Evolutionary conservation across 2,113 vertebrate species (phyloP), one percentile per base, ranked within the genome.

Genomic region (Ptyas mucosa): DNA sequence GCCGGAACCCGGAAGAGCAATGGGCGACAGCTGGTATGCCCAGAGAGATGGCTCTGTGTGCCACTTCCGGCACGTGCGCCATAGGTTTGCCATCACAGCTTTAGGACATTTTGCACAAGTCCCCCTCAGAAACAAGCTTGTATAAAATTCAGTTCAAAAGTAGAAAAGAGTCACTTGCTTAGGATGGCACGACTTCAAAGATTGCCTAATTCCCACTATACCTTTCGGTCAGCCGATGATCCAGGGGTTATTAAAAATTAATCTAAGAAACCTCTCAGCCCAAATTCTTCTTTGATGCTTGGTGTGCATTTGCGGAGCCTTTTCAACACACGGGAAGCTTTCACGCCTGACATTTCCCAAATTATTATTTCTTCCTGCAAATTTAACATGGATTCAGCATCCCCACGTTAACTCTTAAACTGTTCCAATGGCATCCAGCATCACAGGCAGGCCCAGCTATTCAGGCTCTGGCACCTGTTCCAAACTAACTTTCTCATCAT

Each of bases 401-500:
- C 8, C 29, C 18, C 52, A 18, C 34, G 8, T 88, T 88, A 88
- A 88, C 6, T 14, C 61, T 57, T 53, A 64, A 61, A 86, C 3
- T 3, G 1, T 39, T n/a, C 29, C 34, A 89, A 5, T 1, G 5
- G 21, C 1, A n/a, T 92, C 0, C 0, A 43, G 88, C 85, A 24
- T 23, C 15, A 0, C 1, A 1, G 0, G 29, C 49, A 18, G 81
- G 29, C 0, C 5, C 21, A 88, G 18, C 0, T 69, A 85, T 7
- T 69, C 91, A 5, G 58, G 3, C 93, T 69, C 14, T 89, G 61
- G 52, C 92, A 86, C 55, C 88, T 90, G 75, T 85, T 87, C 88
- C 26, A 14, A 90, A 92, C 55, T 81, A 91, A n/a, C 51, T 51
- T 96, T 92, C 95, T 94, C 93, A 94, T 18, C 91, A 69, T 92